Percentiles rank a stretch among this genome's conserved stretches.
These are phyloP conservation scores for Hexactinellida sp. DNA, from an alignment of 37 sponge, comb jelly and placozoan species.

Conservation along the genomic window DNA sequence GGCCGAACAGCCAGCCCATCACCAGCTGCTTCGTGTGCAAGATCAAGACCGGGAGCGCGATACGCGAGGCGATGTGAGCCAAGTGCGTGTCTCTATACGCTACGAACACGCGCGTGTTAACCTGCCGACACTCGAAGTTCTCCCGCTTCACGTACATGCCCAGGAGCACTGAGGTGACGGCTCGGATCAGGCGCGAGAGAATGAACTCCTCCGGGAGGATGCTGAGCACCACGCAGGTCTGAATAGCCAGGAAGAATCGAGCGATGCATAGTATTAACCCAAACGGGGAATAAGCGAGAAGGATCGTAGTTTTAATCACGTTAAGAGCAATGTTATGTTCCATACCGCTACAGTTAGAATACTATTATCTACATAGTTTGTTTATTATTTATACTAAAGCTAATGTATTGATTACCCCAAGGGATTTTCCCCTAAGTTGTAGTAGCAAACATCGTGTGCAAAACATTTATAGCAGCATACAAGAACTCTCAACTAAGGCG, in stretches of 20 bases:
- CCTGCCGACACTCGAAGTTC: background rate
- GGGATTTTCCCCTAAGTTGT: too few species aligned
- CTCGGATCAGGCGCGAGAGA: background rate
- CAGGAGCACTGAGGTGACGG: background rate
- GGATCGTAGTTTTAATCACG: background rate
- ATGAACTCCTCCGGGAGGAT: slow-evolving; percentile 3
- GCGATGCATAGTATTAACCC: background rate
- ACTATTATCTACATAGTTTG: too few species aligned
- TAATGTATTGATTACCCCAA: too few species aligned
- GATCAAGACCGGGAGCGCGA: background rate
- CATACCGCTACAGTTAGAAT: too few species aligned
- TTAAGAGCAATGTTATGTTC: background rate
- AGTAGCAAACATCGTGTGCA: too few species aligned
- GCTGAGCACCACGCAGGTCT: background rate
- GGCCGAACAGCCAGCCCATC: slow-evolving; percentile 1
- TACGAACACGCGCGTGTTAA: background rate
- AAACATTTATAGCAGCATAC: too few species aligned
- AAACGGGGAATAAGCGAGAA: background rate
- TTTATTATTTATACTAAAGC: too few species aligned
- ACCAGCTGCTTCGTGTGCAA: background rate
- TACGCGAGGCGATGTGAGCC: background rate
- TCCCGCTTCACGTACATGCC: background rate
- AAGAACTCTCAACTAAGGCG: too few species aligned
- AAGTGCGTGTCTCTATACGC: slow-evolving; percentile 4
- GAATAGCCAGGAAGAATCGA: slow-evolving; percentile 5